phyloP scores from a whole-genome alignment of 2,888 invertebrate genomes.

The Leucophenga montana region DNA sequence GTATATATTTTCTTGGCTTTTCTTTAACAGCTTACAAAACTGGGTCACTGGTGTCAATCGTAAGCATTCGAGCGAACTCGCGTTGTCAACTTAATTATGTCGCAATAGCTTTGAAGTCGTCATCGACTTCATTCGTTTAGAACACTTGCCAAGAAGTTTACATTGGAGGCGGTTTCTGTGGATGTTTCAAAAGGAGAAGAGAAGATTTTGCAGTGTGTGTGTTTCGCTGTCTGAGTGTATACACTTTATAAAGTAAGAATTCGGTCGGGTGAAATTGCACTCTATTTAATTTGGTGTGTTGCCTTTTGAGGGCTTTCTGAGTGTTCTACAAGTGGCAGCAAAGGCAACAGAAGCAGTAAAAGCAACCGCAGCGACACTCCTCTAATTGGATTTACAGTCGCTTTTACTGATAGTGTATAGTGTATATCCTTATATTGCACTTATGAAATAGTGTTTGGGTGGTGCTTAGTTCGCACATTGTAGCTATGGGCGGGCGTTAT shows the following conservation, averaged over 20 bases:
- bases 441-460: not conserved
- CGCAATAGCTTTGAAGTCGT: constrained; percentile 20
- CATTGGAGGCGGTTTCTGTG: not conserved
- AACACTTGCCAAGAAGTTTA: constrained; percentile 1
- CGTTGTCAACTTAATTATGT: constrained; percentile 27
- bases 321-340: no score
- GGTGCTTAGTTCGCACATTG: not conserved
- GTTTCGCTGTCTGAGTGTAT: not conserved
- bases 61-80: constrained; percentile 4
- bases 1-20: not conserved
- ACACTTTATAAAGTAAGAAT: not conserved
- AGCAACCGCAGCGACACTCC: not conserved
- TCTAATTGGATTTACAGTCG: constrained; percentile 2
- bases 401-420: no score
- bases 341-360: no score
- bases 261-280: constrained; percentile 11
- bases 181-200: not conserved
- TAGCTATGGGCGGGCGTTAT: not conserved
- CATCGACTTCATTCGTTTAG: not conserved
- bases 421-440: no score
- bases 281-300: constrained; percentile 21
- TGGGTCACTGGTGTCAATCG: constrained; percentile 21
- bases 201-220: not conserved
- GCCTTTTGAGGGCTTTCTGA: no score
- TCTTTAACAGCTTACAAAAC: not conserved